Evolutionary conservation across 2,888 invertebrate genomes (phyloP).

Genomic region (Syrista parreyssii): DNA sequence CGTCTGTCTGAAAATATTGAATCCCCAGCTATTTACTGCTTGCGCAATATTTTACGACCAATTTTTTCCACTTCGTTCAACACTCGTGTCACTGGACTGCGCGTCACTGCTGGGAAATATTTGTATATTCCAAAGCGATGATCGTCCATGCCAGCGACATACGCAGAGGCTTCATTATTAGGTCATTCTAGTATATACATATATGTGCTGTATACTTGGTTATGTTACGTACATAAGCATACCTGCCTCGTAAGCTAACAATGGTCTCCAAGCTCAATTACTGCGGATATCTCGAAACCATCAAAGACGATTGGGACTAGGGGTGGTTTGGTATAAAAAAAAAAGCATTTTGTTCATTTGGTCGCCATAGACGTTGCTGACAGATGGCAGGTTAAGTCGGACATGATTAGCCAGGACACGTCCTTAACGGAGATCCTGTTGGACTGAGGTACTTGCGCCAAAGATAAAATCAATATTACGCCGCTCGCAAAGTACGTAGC

Average conservation of each 20-base stretch:
- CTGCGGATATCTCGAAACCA: neutral
- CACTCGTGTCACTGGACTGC: neutral
- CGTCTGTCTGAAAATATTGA: conserved; percentile 34
- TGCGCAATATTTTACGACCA: conserved; percentile 27
- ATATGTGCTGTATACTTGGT: neutral
- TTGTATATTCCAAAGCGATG: neutral
- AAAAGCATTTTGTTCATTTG: neutral
- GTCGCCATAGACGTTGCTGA: neutral
- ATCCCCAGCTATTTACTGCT: conserved; percentile 31
- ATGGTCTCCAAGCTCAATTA: neutral
- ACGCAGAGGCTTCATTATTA: neutral
- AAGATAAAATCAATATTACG: conserved; percentile 46
- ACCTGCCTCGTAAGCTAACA: neutral
- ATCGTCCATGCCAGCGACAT: neutral
- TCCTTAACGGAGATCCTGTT: neutral
- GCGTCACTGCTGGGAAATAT: neutral
- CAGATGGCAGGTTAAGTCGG: neutral
- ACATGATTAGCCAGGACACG: neutral
- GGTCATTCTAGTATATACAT: neutral
- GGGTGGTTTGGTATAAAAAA: neutral
- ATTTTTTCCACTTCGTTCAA: neutral
- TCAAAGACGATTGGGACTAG: neutral
- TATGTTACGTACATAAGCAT: neutral
- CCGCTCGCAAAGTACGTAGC: conserved; percentile 35
- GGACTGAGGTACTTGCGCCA: conserved; percentile 28